Base-by-base conservation (phyloP, 2,113 vertebrate species). In the Semnopithecus entellus region DNA sequence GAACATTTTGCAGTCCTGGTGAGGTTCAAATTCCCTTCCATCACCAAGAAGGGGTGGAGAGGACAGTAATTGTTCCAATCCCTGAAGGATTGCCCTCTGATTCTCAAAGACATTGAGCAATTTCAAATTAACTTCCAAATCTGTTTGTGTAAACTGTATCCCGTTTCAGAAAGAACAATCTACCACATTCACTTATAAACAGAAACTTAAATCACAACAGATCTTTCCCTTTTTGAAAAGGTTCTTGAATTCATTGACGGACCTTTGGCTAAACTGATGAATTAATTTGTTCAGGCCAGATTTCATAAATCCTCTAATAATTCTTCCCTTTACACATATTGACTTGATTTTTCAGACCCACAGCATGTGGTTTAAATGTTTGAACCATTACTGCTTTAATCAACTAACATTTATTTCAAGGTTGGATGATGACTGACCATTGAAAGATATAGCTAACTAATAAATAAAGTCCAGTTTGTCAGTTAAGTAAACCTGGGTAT, bases 271-370 rank as follows among this genome's bases (percentile, higher is more conserved):
- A 98, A 98, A 98, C 97, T 98, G 98, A 98, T 98, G 98, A 98
- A 99, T 99, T 99, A 98, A 99, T 99, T 99, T 99, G 98, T 99
- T 98, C 91, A 0, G 95, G 96, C 96, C 76, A 3, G 97, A 98
- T 99, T 99, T 99, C 98, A 98, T 99, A 99, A 99, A 98, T 98
- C 97, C 97, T 98, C 97, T 98, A 99, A 99, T 99, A 99, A 99
- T 98, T 99, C 98, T 98, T 99, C 96, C 95, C 96, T 98, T 98
- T 98, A 97, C 96, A 99, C 98, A 99, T 98, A 98, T 98, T 98
- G 98, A 99, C 97, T 99, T 99, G 97, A 99, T 99, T 99, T 98
- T 96, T 98, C 95, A 98, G 98, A 97, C 98, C 98, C 98, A 97
- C 25, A 96, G 98, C 98, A 98, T 98, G 96, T 99, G 99, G 98